These are phyloP conservation scores for Tachina grossa DNA, from an alignment of 2,888 invertebrate genomes.

Conservation along the genomic window DNA sequence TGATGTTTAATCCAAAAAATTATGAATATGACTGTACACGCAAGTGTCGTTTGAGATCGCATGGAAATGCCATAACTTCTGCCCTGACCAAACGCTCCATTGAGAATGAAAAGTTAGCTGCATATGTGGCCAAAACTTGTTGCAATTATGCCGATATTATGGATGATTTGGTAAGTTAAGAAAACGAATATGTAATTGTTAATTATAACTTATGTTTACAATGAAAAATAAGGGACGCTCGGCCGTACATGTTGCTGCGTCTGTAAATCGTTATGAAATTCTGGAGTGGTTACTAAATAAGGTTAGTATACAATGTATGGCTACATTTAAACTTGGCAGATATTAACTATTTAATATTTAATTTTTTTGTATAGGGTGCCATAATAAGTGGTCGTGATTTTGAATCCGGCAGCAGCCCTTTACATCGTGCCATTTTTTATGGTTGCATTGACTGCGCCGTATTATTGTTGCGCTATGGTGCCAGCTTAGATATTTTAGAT, in stretches of 20 bases:
- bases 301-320: slow-evolving; percentile 67
- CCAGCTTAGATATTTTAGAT: slow-evolving; percentile 79
- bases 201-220: background rate
- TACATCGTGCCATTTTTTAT: slow-evolving; percentile 92
- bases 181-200: background rate
- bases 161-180: slow-evolving; percentile 84
- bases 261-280: slow-evolving; percentile 87
- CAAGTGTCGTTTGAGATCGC: slow-evolving; percentile 84
- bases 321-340: background rate
- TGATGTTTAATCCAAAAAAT: slow-evolving; percentile 74
- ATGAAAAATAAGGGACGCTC: slow-evolving; percentile 86
- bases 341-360: background rate
- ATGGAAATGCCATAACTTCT: slow-evolving; percentile 84
- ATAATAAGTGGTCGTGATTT: slow-evolving; percentile 78
- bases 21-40: slow-evolving; percentile 84
- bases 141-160: slow-evolving; percentile 85
- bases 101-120: slow-evolving; percentile 85
- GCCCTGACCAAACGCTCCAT: slow-evolving; percentile 87
- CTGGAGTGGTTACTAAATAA: slow-evolving; percentile 89
- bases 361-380: slow-evolving; percentile 76
- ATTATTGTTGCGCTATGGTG: slow-evolving; percentile 87
- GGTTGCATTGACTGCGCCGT: slow-evolving; percentile 91
- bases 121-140: slow-evolving; percentile 85
- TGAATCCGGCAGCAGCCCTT: slow-evolving; percentile 87
- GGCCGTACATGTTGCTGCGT: slow-evolving; percentile 90